Conservation (phyloP, 2,888 invertebrate species). For the Pilophorus perplexus region DNA sequence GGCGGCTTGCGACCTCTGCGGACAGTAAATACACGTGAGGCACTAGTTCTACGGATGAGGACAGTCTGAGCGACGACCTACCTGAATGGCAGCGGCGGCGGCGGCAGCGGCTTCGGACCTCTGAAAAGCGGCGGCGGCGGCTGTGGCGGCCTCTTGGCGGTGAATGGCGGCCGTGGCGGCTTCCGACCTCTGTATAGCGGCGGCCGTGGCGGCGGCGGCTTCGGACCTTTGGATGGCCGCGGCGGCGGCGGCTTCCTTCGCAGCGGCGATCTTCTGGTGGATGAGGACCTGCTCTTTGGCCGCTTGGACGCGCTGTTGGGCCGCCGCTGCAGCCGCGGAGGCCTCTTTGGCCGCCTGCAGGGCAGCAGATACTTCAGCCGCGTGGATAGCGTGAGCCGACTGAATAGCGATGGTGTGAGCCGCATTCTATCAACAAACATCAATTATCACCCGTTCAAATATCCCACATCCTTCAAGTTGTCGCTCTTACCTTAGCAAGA, state of each 20-base stretch:
- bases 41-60: too few species aligned
- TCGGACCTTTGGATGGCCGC: constrained; percentile 64
- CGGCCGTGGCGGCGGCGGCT: constrained; percentile 69
- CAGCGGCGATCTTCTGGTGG: constrained; percentile 68
- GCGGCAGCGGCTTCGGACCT: constrained; percentile 66
- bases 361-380: constrained; percentile 68
- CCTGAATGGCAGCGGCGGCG: constrained; percentile 62
- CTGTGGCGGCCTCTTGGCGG: constrained; percentile 47
- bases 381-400: constrained; percentile 52
- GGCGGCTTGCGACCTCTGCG: constrained; percentile 46
- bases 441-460: too few species aligned
- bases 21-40: too few species aligned
- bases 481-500: constrained; percentile 29
- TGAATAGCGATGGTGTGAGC: constrained; percentile 45
- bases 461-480: too few species aligned
- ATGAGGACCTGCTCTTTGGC: constrained; percentile 68
- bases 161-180: constrained; percentile 59
- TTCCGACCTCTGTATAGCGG: constrained; percentile 62
- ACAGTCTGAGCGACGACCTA: too few species aligned
- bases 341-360: constrained; percentile 73
- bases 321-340: constrained; percentile 65
- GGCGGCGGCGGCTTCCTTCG: constrained; percentile 62
- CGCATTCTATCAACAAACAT: constrained; percentile 36
- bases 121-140: constrained; percentile 52
- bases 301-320: constrained; percentile 70